A percentile compares a stretch with the other conserved stretches of the same genome.
Conservation (phyloP, 2,888 invertebrate genomes). For the Parascotia fuliginaria region DNA sequence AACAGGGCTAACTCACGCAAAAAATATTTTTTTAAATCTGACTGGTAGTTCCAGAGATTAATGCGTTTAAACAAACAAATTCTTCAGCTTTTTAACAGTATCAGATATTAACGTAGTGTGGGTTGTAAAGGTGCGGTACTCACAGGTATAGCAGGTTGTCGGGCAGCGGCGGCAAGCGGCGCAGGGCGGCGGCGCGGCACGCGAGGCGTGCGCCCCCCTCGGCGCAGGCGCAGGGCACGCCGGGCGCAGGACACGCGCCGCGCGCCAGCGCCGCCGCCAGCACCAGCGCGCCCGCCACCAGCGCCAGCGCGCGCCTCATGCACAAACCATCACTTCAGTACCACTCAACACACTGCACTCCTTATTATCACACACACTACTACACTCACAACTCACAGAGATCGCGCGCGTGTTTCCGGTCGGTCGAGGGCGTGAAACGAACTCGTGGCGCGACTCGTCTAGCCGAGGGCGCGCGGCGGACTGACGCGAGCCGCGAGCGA, state of each 20-base stretch:
- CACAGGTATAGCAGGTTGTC: conserved; percentile 58
- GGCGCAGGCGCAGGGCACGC: conserved; percentile 59
- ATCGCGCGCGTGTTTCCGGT: background rate
- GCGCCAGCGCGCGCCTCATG: conserved; percentile 53
- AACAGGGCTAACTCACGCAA: no score
- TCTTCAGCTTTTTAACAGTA: no score
- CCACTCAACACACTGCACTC: conserved; percentile 2
- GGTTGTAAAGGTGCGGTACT: no score
- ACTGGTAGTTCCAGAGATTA: no score
- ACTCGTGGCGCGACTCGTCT: background rate
- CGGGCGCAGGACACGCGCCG: conserved; percentile 51
- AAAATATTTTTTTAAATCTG: no score
- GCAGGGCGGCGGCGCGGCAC: conserved; percentile 64
- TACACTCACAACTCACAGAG: conserved; percentile 1
- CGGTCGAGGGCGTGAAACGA: background rate
- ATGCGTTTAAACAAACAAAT: no score
- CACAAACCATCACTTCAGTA: background rate
- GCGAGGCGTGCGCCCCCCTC: conserved; percentile 59
- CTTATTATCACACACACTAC: background rate
- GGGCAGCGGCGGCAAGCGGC: conserved; percentile 64
- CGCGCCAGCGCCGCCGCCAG: conserved; percentile 76
- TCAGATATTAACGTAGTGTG: no score
- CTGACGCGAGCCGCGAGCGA: conserved; percentile 9
- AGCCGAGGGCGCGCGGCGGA: conserved; percentile 18
- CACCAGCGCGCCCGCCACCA: conserved; percentile 55